Evolutionary conservation across 2,797 vertebrate species (phyloP), one percentile per base, ranked within the genome.

Genomic region (Hybognathus amarus): DNA sequence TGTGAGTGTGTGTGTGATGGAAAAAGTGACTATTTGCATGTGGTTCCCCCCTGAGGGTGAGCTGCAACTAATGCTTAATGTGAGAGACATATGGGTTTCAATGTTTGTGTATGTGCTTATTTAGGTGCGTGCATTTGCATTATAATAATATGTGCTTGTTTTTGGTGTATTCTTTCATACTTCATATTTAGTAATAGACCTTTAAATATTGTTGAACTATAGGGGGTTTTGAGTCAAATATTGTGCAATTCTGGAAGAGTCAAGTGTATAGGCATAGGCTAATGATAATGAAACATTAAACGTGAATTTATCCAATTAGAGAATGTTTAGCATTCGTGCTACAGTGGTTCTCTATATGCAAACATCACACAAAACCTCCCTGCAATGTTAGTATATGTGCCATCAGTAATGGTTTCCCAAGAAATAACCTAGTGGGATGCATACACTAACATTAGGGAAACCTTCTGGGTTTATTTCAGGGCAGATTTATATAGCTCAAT

Each of bases 61-160:
- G 70, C 6, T 71, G 66, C 40, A 78, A 80, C 59, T 52, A 63
- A 61, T 84, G 88, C 80, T 87, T 88, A 83, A 81, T 85, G 86
- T 79, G 82, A 85, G 50, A 42, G 69, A 73, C 40, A 59, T 24
- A 59, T 9, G 1, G 20, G 77, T 85, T 67, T 80, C 52, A 69
- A 52, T 81, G 54, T 24, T 64, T 82, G n/a, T 67, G 33, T 36
- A 47, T 63, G 69, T 54, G 12, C 68, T 42, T 42, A 50, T 71
- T 61, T 38, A 56, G 50, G 50, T 56, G 30, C 74, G 54, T 74
- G 33, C 82, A 47, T 47, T 27, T 64, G 40, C 11, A 77, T 77
- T 33, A 64, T 63, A 47, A 64, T 63, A 75, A 42, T 4, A 24
- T 24, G 20, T 27, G 42, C 3, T 36, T 30, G n/a, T 42, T 10